Conservation (phyloP, 2,113 vertebrate genomes). For the Recurvirostra avosetta region DNA sequence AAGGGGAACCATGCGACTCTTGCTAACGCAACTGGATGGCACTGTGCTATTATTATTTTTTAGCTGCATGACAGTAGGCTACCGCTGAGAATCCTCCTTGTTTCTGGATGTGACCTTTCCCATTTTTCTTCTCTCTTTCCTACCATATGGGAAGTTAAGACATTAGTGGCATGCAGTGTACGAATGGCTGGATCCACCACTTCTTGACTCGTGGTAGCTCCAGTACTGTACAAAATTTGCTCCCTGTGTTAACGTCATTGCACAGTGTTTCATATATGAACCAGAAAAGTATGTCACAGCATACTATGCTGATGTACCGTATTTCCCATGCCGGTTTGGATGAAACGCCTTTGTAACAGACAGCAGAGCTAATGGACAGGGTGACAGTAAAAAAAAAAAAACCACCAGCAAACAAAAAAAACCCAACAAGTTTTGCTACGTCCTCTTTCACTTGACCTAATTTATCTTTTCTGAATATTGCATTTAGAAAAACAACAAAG, state of each 20-base stretch:
- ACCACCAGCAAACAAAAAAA: too few species aligned
- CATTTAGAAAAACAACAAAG: not conserved
- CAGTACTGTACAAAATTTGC: not conserved
- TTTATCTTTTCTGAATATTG: not conserved
- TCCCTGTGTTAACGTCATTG: not conserved
- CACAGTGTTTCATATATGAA: not conserved
- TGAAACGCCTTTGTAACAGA: not conserved
- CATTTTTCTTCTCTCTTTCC: not conserved
- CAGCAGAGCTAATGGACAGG: not conserved
- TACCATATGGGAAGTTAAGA: not conserved
- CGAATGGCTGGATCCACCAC: not conserved
- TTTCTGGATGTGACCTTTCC: not conserved
- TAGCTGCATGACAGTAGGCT: not conserved
- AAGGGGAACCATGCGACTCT: not conserved
- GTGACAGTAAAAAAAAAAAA: not conserved
- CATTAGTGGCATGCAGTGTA: not conserved
- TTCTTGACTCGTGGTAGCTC: not conserved
- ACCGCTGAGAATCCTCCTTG: not conserved
- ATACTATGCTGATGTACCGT: not conserved
- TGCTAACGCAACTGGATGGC: not conserved
- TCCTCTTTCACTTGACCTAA: not conserved
- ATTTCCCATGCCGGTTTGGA: not conserved
- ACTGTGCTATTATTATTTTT: not conserved
- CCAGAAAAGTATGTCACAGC: not conserved
- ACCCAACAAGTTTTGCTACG: not conserved